Conservation (phyloP, 2,797 vertebrate genomes). For the Sciurus carolinensis region DNA sequence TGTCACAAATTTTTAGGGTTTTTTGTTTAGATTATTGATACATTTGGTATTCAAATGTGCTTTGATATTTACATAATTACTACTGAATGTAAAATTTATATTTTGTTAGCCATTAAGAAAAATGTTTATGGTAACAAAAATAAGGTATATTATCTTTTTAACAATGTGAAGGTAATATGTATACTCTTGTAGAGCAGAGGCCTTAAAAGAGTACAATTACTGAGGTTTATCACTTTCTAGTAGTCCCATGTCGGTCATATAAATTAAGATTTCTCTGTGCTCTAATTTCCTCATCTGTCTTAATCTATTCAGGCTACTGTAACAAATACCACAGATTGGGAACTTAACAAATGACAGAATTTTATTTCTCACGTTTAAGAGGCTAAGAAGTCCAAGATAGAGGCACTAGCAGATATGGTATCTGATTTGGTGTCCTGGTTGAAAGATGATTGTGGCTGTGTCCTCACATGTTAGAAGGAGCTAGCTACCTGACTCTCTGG, state of each 20-base stretch:
- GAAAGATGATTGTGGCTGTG: neutral
- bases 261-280: conserved; percentile 19
- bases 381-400: neutral
- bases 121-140: conserved; percentile 13
- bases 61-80: conserved; percentile 57
- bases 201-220: neutral
- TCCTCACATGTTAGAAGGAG: neutral
- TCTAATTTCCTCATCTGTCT: conserved; percentile 41
- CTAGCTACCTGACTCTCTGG: neutral
- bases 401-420: neutral
- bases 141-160: conserved; percentile 24
- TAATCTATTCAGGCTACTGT: neutral
- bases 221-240: neutral
- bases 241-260: neutral
- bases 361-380: neutral
- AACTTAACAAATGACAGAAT: neutral
- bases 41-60: conserved; percentile 20
- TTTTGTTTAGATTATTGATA: conserved; percentile 58
- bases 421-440: neutral
- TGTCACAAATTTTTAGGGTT: neutral
- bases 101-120: conserved; percentile 9
- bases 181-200: neutral
- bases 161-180: neutral
- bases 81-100: neutral
- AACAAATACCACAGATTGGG: neutral